These are phyloP conservation scores for Muscicapa comitata DNA, from an alignment of 2,797 vertebrate genomes.

Conservation along the genomic window DNA sequence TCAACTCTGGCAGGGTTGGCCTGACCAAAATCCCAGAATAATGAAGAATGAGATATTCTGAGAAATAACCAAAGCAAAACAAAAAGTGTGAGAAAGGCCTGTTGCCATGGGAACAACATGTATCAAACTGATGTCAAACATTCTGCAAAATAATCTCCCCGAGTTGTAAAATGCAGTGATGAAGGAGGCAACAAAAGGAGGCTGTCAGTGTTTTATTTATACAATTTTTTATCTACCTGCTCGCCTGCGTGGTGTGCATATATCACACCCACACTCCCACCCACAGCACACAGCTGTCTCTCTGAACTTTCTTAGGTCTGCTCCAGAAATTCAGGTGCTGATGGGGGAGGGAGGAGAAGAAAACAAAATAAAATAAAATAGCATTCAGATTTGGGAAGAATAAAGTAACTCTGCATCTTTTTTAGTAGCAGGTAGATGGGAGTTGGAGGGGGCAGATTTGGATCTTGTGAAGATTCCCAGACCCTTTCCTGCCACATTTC, in stretches of 20 bases:
- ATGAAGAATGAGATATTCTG: background rate
- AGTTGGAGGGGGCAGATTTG: fast-evolving
- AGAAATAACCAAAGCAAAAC: background rate
- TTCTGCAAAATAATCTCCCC: background rate
- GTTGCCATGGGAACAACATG: background rate
- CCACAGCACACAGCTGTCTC: background rate
- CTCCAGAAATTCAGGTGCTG: background rate
- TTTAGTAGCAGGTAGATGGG: background rate
- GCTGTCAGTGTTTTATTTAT: background rate
- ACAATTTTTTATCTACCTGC: background rate
- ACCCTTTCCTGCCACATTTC: background rate
- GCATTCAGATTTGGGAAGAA: background rate
- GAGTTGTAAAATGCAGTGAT: background rate
- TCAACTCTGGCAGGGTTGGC: background rate
- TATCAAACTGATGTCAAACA: constrained; percentile 19
- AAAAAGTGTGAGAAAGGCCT: background rate
- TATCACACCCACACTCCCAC: background rate
- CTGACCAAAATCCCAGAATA: background rate
- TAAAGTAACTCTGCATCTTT: background rate
- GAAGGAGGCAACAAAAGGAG: background rate
- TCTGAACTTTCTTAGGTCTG: background rate
- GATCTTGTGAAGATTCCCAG: background rate
- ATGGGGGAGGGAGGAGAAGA: background rate
- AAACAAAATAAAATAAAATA: background rate
- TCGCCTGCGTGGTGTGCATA: background rate